Conservation (phyloP, 1,140 invertebrate species). For the Arctopsyche grandis region DNA sequence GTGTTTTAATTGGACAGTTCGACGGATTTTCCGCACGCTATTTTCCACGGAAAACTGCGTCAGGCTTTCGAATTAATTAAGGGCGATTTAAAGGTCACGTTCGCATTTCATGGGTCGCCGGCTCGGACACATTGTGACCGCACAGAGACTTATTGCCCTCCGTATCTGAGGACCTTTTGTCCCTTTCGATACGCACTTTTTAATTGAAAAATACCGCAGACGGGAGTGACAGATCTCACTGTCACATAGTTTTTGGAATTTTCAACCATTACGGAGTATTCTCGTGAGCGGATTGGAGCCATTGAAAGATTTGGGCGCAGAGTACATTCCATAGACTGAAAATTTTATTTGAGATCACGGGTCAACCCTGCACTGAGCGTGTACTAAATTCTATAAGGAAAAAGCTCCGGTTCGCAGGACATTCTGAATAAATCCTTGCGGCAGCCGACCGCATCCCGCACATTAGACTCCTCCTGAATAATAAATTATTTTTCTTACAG, state of each 20-base stretch:
- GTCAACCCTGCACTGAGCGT: neutral
- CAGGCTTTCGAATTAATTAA: conserved; percentile 1
- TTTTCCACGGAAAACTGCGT: neutral
- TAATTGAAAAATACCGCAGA: conserved; percentile 29
- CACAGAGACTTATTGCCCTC: conserved; percentile 17
- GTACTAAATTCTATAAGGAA: conserved; percentile 7
- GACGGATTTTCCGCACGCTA: neutral
- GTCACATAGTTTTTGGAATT: neutral
- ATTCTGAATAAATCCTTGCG: conserved; percentile 48
- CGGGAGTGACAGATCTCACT: neutral
- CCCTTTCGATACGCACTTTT: conserved; percentile 23
- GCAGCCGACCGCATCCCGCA: conserved; percentile 42
- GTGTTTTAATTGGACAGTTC: conserved; percentile 1
- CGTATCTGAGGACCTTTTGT: neutral
- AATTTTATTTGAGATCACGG: conserved; percentile 44
- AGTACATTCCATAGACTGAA: neutral
- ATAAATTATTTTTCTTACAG: conserved; percentile 49
- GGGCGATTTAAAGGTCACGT: neutral
- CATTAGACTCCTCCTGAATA: conserved; percentile 49
- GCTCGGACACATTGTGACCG: neutral
- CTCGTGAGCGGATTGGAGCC: neutral
- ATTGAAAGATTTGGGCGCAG: neutral
- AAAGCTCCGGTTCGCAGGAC: conserved; percentile 30
- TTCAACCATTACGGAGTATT: too few species aligned
- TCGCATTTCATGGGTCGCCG: neutral